These are phyloP conservation scores for Apodemus agrarius DNA, from an alignment of 2,797 vertebrate species.

Conservation along the genomic window DNA sequence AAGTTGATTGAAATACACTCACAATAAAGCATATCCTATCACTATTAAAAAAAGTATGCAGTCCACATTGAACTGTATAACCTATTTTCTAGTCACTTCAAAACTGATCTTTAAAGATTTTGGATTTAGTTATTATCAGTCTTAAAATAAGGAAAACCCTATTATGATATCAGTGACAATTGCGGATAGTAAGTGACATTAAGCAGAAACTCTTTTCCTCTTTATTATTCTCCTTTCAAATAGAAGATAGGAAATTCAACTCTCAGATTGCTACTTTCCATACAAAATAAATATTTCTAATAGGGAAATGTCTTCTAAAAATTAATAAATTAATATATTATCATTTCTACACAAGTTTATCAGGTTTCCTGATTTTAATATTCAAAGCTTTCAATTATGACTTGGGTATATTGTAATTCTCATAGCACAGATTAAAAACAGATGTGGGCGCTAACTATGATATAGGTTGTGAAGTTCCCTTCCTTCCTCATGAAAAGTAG, in stretches of 20 bases:
- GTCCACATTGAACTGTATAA: background rate
- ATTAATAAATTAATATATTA: background rate
- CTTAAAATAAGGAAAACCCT: background rate
- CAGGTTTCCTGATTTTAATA: background rate
- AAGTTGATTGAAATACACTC: background rate
- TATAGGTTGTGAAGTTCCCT: background rate
- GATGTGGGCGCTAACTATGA: background rate
- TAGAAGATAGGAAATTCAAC: no score
- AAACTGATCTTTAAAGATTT: conserved; percentile 9
- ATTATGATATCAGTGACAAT: background rate
- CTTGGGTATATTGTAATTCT: background rate
- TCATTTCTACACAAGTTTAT: background rate
- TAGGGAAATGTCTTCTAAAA: background rate
- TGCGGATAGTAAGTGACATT: background rate
- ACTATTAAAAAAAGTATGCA: background rate
- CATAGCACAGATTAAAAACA: background rate
- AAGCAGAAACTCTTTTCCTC: background rate
- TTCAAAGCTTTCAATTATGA: background rate
- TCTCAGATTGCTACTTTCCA: background rate
- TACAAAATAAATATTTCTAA: background rate
- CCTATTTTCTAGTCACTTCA: background rate
- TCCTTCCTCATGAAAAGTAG: background rate
- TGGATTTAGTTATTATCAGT: background rate
- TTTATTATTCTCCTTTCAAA: background rate
- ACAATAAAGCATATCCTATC: background rate